These are phyloP conservation scores for Gibbula magus DNA, from an alignment of 2,888 invertebrate genomes.

Conservation along the genomic window DNA sequence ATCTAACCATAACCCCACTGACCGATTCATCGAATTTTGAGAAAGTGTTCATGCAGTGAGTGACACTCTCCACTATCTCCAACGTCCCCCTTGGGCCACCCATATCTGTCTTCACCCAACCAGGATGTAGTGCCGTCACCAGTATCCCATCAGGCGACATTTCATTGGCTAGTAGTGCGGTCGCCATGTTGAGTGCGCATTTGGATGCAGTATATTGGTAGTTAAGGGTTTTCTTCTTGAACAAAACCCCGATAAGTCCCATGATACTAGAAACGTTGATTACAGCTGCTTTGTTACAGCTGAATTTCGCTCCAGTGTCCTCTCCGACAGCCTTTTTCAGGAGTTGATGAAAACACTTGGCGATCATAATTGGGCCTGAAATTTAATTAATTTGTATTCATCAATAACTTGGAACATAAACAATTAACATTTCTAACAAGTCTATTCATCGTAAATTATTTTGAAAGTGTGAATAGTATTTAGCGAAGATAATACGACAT, in stretches of 20 bases:
- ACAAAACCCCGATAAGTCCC: background rate
- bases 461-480: too few species aligned
- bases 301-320: background rate
- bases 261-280: background rate
- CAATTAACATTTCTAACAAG: too few species aligned
- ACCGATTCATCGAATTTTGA: background rate
- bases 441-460: too few species aligned
- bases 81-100: background rate
- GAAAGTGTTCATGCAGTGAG: background rate
- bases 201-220: background rate
- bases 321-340: background rate
- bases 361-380: background rate
- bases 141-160: background rate
- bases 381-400: background rate
- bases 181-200: background rate
- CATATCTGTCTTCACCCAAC: conserved; percentile 25
- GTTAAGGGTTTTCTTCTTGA: background rate
- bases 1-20: too few species aligned
- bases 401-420: too few species aligned
- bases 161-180: background rate
- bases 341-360: background rate
- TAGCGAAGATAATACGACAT: too few species aligned
- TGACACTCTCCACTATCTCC: background rate
- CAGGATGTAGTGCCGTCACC: background rate
- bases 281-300: background rate